Evolutionary conservation across 2,113 vertebrate species (phyloP).

Genomic region (Spermophilus dauricus): DNA sequence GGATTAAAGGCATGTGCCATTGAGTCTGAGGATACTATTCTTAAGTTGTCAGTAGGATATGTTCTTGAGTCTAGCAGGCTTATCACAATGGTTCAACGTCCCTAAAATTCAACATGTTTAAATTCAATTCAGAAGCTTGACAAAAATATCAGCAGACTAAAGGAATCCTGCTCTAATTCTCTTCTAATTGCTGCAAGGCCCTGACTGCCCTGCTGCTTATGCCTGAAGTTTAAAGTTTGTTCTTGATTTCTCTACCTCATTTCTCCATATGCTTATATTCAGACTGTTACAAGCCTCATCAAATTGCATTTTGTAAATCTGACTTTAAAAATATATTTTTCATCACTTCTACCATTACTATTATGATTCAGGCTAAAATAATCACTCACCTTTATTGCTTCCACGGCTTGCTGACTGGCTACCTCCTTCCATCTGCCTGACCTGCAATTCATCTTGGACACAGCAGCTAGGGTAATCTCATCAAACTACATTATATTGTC

Average conservation of each 20-base stretch:
- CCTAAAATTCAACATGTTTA: not conserved
- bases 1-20: no score
- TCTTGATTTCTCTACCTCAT: not conserved
- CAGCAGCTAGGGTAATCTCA: not conserved
- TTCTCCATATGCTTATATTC: not conserved
- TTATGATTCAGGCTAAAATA: not conserved
- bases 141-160: not conserved
- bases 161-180: not conserved
- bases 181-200: not conserved
- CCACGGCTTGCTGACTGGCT: not conserved
- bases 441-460: not conserved
- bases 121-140: not conserved
- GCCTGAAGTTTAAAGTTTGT: not conserved
- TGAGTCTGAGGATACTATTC: not conserved
- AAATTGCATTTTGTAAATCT: not conserved
- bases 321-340: slow-evolving; percentile 18
- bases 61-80: not conserved
- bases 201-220: not conserved
- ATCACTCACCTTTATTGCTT: not conserved
- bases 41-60: not conserved
- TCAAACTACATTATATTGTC: not conserved
- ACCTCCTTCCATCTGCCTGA: not conserved
- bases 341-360: not conserved
- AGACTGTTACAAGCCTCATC: not conserved
- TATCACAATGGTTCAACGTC: not conserved